Base-by-base conservation (phyloP, 53 echinoderm and acorn worm genomes). In the Zoroaster sp. region DNA sequence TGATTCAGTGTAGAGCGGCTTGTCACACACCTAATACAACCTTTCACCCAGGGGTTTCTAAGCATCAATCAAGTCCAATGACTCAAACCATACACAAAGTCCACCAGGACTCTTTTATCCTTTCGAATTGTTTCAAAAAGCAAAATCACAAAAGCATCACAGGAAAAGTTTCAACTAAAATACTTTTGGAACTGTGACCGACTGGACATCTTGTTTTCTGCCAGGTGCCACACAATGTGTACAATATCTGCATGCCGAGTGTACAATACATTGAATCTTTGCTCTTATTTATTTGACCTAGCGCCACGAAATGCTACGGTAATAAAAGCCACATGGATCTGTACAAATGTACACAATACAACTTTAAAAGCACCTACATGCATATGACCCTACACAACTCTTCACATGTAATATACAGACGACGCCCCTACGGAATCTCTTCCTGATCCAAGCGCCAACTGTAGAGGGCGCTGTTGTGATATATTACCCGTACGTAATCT, bases 291-390 rank as follows among this genome's bases (percentile, higher is more conserved):
- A 70, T 37, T 35, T 6, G 70, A 35, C 35, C 37, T 35, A 34
- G 70, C 40, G 25, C 74, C 40, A 74, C 41, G 40, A 74, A 74
- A 74, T 40, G 40, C 74, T 74, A 74, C 74, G 8, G 17, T 38
- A 74, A 74, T 23, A 37, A 74, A 63, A 37, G 40, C 40, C 74
- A 74, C 40, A 74, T 38, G 18, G 40, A 74, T 36, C 74, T 74
- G 74, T 74, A 74, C 74, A 74, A 74, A 74, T 74, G 74, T 74
- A 74, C 74, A 74, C n/a, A 74, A 59, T 59, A 59, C 63, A 59
- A 59, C 63, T 59, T 28, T 25, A 28, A 25, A 28, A 59, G 63
- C 23, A 25, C 63, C 63, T 59, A 59, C 63, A 59, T 59, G 63
- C 63, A 59, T 28, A 59, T 59, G 63, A 59, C 63, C 25, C 63